phyloP scores from a whole-genome alignment of 2,113 vertebrate genomes.

The Takifugu flavidus region DNA sequence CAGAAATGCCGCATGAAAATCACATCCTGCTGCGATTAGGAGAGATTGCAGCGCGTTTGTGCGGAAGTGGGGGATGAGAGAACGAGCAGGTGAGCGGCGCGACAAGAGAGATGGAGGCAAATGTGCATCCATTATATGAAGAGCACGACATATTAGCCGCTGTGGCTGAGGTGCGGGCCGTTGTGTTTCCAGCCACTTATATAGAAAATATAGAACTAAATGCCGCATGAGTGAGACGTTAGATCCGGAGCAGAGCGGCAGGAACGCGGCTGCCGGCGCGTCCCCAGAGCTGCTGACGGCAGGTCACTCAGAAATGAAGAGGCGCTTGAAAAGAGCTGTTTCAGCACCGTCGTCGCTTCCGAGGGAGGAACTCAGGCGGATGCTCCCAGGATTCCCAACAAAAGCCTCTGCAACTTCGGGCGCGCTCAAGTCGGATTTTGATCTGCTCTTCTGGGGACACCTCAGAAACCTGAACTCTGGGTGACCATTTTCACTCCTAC shows the following conservation, averaged over 20 bases:
- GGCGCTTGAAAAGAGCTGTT: conserved; percentile 5
- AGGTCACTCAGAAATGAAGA: conserved; percentile 7
- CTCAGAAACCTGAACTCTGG: neutral
- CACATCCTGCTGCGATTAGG: conserved; percentile 58
- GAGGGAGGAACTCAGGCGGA: neutral
- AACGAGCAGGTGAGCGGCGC: conserved; percentile 17
- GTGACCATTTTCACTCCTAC: too few species aligned
- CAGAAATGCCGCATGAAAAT: conserved; percentile 64
- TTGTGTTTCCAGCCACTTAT: conserved; percentile 37
- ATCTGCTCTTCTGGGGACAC: conserved; percentile 8
- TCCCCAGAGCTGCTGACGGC: conserved; percentile 3
- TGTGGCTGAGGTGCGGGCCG: conserved; percentile 28
- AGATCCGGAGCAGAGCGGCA: neutral
- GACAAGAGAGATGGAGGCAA: conserved; percentile 8
- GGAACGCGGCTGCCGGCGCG: neutral
- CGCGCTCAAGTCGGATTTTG: conserved; percentile 29
- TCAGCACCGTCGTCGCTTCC: conserved; percentile 17
- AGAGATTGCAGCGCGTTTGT: conserved; percentile 55
- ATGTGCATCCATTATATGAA: conserved; percentile 45
- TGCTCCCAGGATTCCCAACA: conserved; percentile 9
- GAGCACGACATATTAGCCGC: conserved; percentile 23
- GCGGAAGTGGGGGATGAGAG: conserved; percentile 53
- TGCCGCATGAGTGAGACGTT: conserved; percentile 11
- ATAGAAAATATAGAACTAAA: conserved; percentile 33
- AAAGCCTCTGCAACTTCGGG: conserved; percentile 4